These are phyloP conservation scores for Drosophila elegans DNA, from an alignment of 1,140 invertebrate genomes.

Conservation along the genomic window DNA sequence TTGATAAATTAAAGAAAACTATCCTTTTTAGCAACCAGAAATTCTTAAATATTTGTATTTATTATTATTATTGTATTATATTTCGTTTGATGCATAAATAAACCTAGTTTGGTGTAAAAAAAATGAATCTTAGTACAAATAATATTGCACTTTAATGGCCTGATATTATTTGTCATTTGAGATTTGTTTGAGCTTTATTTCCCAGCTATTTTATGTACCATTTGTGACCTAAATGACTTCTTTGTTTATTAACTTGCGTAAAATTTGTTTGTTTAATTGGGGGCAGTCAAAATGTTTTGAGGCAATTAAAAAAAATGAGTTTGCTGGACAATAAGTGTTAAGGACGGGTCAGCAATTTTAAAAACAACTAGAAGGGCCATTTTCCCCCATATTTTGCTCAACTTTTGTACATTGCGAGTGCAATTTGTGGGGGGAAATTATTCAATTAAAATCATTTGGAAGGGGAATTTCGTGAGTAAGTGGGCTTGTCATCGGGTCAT, in stretches of 20 bases:
- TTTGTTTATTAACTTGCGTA: conserved; percentile 18
- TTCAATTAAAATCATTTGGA: conserved; percentile 14
- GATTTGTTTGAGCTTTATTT: conserved; percentile 10
- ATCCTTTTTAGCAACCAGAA: too few species aligned
- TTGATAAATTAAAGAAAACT: too few species aligned
- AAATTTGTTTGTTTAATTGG: conserved; percentile 25
- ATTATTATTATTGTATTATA: too few species aligned
- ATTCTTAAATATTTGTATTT: too few species aligned
- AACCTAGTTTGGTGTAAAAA: neutral
- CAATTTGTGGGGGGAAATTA: neutral
- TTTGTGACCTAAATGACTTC: conserved; percentile 24
- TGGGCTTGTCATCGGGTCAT: conserved; percentile 33
- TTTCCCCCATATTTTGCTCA: neutral
- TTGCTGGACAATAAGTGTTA: neutral
- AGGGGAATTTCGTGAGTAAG: conserved; percentile 20
- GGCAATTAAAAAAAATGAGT: conserved; percentile 11
- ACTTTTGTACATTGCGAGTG: neutral
- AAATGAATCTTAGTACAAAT: neutral
- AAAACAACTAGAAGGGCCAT: neutral
- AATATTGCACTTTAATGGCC: conserved; percentile 1
- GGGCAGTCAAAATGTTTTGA: conserved; percentile 8
- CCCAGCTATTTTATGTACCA: conserved; percentile 38
- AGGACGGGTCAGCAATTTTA: conserved; percentile 12
- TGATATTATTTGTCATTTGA: neutral
- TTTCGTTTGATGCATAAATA: neutral